Conservation (phyloP, 2,888 invertebrate genomes). For the Corythucha ciliata region DNA sequence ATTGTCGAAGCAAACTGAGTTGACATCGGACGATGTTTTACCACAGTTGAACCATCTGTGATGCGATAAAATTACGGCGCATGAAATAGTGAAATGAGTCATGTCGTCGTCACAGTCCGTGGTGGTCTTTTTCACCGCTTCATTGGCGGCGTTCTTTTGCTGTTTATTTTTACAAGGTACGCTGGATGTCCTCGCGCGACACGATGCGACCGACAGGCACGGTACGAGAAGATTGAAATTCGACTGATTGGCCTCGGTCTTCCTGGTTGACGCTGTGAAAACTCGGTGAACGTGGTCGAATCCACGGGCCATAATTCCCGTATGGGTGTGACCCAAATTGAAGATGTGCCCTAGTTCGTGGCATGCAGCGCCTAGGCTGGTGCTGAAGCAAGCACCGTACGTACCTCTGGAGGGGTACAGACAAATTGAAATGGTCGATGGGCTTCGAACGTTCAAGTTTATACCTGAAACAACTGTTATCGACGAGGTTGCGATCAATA, state of each 20-base stretch:
- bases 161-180: background rate
- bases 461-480: conserved; percentile 82
- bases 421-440: too few species aligned
- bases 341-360: conserved; percentile 93
- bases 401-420: conserved; percentile 61
- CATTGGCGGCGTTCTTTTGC: too few species aligned
- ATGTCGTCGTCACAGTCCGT: conserved; percentile 41
- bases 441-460: too few species aligned
- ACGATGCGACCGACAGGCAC: conserved; percentile 9
- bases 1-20: conserved; percentile 10
- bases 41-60: conserved; percentile 45
- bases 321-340: conserved; percentile 81
- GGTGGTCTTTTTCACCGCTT: too few species aligned
- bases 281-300: conserved; percentile 74
- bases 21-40: conserved; percentile 5
- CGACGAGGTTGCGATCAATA: conserved; percentile 70
- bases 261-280: conserved; percentile 42
- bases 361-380: conserved; percentile 80
- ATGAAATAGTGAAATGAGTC: conserved; percentile 54
- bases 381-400: conserved; percentile 77
- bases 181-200: background rate
- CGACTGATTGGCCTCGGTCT: conserved; percentile 2
- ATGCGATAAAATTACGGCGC: conserved; percentile 55
- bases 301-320: conserved; percentile 80
- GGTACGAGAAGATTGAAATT: too few species aligned